Conservation (phyloP, 2,113 vertebrate species). For the Carettochelys insculpta region DNA sequence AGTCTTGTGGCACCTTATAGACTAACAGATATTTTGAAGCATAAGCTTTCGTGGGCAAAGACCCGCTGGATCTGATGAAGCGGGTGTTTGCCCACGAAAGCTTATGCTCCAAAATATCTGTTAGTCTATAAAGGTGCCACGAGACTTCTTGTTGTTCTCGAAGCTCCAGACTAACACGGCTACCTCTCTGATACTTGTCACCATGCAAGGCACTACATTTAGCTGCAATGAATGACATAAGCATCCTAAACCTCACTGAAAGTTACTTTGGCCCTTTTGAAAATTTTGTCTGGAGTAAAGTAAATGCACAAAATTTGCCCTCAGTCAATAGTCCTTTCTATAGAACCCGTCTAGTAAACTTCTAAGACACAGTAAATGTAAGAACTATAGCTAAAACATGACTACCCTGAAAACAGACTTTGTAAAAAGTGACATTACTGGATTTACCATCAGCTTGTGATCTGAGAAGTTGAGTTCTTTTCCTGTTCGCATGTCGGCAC, state of each 20-base stretch:
- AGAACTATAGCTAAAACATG: background rate
- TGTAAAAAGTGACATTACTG: background rate
- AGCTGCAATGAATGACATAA: too few relatives aligned
- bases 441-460: background rate
- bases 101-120: too few relatives aligned
- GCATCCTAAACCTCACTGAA: background rate
- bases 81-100: too few relatives aligned
- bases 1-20: too few relatives aligned
- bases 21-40: too few relatives aligned
- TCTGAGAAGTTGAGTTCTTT: background rate
- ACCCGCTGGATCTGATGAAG: too few relatives aligned
- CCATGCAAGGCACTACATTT: too few relatives aligned
- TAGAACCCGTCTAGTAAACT: background rate
- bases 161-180: too few relatives aligned
- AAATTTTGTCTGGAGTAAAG: background rate
- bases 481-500: background rate
- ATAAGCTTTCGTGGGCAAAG: too few relatives aligned
- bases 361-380: background rate
- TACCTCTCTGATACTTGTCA: too few relatives aligned
- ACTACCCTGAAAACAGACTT: constrained; percentile 3
- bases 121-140: too few relatives aligned
- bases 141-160: too few relatives aligned
- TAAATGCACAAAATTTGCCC: background rate
- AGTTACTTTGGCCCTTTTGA: background rate
- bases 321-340: background rate